A percentile compares a stretch with the other conserved stretches of the same genome.
Conservation (phyloP, 1,140 invertebrate species). For the Drosophila subpulchrella region DNA sequence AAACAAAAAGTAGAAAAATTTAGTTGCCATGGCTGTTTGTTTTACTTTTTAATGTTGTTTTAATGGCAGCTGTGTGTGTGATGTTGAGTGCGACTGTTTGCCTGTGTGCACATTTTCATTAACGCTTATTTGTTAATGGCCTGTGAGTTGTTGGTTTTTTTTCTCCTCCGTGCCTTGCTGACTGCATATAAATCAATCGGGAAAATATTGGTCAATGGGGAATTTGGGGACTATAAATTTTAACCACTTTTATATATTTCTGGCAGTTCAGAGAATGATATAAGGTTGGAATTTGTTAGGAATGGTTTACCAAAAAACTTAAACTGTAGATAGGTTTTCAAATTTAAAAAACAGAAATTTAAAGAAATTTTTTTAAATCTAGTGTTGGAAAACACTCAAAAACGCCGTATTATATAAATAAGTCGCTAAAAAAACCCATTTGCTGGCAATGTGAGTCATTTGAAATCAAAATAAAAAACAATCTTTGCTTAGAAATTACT, state of each 20-base stretch:
- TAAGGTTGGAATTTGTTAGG: not conserved
- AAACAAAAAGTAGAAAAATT: slow-evolving; percentile 39
- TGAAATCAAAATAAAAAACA: not conserved
- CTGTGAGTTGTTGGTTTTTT: slow-evolving; percentile 9
- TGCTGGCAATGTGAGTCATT: slow-evolving; percentile 1
- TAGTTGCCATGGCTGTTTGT: slow-evolving; percentile 67
- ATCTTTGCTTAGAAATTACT: not conserved
- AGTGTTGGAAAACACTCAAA: too few species aligned
- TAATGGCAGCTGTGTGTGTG: slow-evolving; percentile 61
- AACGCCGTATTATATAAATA: not conserved
- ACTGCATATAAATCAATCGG: slow-evolving; percentile 30
- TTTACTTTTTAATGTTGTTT: slow-evolving; percentile 73
- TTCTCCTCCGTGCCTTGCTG: slow-evolving; percentile 6
- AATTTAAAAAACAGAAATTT: too few species aligned
- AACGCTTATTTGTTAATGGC: slow-evolving; percentile 51
- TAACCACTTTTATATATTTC: not conserved
- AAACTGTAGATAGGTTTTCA: too few species aligned
- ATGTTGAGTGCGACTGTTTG: slow-evolving; percentile 23
- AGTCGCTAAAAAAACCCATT: not conserved
- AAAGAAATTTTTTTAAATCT: too few species aligned
- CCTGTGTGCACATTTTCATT: slow-evolving; percentile 49
- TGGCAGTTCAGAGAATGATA: not conserved
- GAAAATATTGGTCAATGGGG: slow-evolving; percentile 19
- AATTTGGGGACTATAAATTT: not conserved
- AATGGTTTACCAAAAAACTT: too few species aligned